phyloP scores from a whole-genome alignment of 2,888 invertebrate genomes.

The Campoletis raptor region DNA sequence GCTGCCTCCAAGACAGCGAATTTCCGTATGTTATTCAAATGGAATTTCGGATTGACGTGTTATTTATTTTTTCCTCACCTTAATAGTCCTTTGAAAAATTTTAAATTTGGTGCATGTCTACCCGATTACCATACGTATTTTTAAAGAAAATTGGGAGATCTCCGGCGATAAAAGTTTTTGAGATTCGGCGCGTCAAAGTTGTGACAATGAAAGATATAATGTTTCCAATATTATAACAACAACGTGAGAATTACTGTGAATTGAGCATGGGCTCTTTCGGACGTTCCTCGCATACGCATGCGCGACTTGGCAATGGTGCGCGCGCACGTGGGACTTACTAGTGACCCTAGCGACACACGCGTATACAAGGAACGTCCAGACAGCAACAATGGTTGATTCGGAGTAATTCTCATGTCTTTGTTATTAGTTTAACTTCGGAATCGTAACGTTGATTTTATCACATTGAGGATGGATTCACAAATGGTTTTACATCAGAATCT shows the following conservation, averaged over 20 bases:
- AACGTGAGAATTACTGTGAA: no score
- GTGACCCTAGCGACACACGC: no score
- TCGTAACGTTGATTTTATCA: not conserved
- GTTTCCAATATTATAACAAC: no score
- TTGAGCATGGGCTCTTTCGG: no score
- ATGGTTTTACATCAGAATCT: conserved; percentile 31
- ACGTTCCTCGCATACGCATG: no score
- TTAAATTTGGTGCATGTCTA: not conserved
- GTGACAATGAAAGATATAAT: not conserved
- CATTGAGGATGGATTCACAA: not conserved
- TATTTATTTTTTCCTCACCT: not conserved
- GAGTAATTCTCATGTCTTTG: not conserved
- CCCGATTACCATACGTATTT: not conserved
- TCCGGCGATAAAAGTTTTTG: not conserved
- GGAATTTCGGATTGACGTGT: not conserved
- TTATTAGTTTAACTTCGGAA: not conserved
- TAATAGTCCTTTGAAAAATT: not conserved
- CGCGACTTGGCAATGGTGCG: no score
- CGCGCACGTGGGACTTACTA: no score
- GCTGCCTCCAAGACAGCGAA: not conserved
- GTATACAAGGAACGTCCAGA: no score
- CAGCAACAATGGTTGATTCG: no score
- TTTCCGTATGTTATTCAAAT: not conserved
- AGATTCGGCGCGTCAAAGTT: not conserved
- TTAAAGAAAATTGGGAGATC: not conserved